A percentile compares a stretch with the other conserved stretches of the same genome.
These are phyloP conservation scores for Ichneumoninae sp. DNA, from an alignment of 2,888 invertebrate species.

Conservation along the genomic window DNA sequence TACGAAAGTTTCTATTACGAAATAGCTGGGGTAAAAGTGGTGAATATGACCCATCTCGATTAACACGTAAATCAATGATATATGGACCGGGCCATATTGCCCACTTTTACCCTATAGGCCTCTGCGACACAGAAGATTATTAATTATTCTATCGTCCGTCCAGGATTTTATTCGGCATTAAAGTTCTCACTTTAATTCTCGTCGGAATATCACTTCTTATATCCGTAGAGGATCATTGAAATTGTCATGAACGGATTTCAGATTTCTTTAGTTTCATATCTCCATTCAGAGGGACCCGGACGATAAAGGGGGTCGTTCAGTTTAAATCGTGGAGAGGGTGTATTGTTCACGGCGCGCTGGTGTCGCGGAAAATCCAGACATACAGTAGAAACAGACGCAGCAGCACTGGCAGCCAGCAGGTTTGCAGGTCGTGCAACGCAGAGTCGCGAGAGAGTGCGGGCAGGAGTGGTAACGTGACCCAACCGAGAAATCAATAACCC, in stretches of 20 bases:
- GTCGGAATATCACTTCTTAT: background rate
- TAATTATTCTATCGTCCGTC: background rate
- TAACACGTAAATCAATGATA: no score
- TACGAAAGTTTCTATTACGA: no score
- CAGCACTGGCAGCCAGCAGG: slow-evolving; percentile 55
- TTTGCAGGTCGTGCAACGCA: slow-evolving; percentile 66
- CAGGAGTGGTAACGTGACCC: slow-evolving; percentile 71
- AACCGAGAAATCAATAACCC: slow-evolving; percentile 75
- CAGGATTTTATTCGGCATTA: background rate
- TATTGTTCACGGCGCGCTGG: slow-evolving; percentile 14
- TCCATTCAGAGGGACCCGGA: slow-evolving; percentile 11
- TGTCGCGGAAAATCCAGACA: slow-evolving; percentile 41
- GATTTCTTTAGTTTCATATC: background rate
- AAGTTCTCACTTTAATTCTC: background rate
- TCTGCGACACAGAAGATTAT: background rate
- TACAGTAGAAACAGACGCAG: slow-evolving; percentile 7
- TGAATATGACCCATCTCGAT: no score
- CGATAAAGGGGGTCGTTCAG: slow-evolving; percentile 12
- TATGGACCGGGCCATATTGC: no score
- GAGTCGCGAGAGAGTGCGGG: slow-evolving; percentile 38
- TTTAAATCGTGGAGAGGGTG: slow-evolving; percentile 15
- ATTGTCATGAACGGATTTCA: slow-evolving; percentile 28
- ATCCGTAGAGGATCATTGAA: background rate
- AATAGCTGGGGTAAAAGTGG: no score
- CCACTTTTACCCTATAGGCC: no score